Base-by-base conservation (phyloP, 2,797 vertebrate species). In the Aphelocoma californica region DNA sequence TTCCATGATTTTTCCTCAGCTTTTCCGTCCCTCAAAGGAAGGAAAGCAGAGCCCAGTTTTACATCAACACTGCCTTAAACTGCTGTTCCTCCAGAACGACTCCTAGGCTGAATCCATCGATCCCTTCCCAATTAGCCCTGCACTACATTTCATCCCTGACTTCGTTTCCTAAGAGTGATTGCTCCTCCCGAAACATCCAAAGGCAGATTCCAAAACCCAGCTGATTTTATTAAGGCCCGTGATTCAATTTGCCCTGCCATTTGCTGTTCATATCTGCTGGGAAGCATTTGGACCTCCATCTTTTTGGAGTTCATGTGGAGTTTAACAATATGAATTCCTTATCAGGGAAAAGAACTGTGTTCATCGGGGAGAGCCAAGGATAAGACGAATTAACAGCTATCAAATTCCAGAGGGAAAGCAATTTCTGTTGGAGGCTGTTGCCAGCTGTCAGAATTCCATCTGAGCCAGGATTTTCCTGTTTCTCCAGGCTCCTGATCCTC, bases 171-270 rank as follows among this genome's bases (percentile, higher is more conserved):
- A 89, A 88, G 95, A 97, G 67, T 95, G 95, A 98, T 97, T 94
- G 96, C 58, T 95, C 93, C 97, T 97, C 96, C 94, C 95, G 72
- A 86, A 96, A 91, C 70, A 26, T 92, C 96, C 97, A 64, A 96
- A 98, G 97, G 90, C 96, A 91, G 92, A 96, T 97, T 98, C 97
- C 97, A 26, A 97, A 97, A 75, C 92, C 65, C 90, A 92, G 94
- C 84, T 97, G 96, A 97, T 98, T 96, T 97, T 96, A 98, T 98
- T 98, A 97, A 97, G 87, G 90, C 88, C 91, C 93, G 90, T 97
- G 97, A 98, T 98, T 98, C 94, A 94, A 97, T 98, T 98, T 97
- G 93, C 97, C 97, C 96, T 97, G 97, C 96, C 97, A 97, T 98
- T 98, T 96, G 96, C 93, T 92, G 94, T 95, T 97, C 93, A 42